Percentiles rank a stretch among this genome's conserved stretches.
Evolutionary conservation across 2,797 vertebrate species (phyloP).

Genomic region (Carcharodon carcharias): DNA sequence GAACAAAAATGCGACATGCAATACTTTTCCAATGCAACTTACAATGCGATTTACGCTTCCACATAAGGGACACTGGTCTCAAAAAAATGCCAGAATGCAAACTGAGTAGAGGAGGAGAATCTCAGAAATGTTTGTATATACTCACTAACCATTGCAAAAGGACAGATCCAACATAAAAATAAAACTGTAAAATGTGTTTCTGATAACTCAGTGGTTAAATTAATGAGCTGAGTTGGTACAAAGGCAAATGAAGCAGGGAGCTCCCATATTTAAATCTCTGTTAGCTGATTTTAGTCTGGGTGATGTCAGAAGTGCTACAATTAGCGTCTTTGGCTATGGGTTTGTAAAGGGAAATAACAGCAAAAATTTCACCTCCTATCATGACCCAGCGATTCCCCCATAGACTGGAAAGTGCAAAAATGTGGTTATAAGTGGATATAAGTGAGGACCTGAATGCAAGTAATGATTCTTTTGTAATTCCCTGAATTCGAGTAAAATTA

Average conservation of each 20-base stretch:
- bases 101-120: not conserved
- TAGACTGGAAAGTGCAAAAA: not conserved
- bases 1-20: not conserved
- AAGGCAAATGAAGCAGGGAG: not conserved
- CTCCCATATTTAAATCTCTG: not conserved
- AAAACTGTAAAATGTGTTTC: not conserved
- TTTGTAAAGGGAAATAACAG: not conserved
- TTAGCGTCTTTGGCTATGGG: not conserved
- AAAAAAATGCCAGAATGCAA: not conserved
- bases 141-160: not conserved
- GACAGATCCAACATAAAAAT: not conserved
- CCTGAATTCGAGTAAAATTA: not conserved
- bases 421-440: not conserved
- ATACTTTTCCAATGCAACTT: not conserved
- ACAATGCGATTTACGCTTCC: not conserved
- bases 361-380: not conserved
- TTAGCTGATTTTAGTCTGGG: not conserved
- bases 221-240: not conserved
- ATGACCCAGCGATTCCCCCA: not conserved
- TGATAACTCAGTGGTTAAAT: not conserved
- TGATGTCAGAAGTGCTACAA: not conserved
- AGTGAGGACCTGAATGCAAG: not conserved
- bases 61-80: not conserved
- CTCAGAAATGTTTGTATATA: not conserved
- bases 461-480: not conserved